Conservation (phyloP, 2,113 vertebrate species). For the Caranx melampygus region DNA sequence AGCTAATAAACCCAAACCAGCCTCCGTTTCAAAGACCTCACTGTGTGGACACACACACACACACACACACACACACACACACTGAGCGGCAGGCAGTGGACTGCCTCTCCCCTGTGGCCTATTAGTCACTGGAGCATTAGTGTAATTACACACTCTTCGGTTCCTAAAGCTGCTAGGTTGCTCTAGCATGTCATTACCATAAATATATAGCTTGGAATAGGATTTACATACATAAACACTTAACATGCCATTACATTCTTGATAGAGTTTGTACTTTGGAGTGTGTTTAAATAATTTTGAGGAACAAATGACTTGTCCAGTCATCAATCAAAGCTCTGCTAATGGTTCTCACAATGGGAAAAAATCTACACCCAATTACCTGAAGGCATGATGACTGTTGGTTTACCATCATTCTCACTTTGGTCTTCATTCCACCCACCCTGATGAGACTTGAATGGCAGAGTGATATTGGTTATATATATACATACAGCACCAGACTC, state of each 20-base stretch:
- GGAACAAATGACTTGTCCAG: conserved; percentile 35
- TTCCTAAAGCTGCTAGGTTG: conserved; percentile 66
- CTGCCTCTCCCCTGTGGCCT: conserved; percentile 74
- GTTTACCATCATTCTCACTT: not conserved
- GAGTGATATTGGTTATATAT: no score
- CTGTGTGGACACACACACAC: not conserved
- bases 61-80: conserved; percentile 22
- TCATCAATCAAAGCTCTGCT: conserved; percentile 40
- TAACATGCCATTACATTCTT: conserved; percentile 74
- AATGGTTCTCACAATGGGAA: conserved; percentile 37
- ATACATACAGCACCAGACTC: no score
- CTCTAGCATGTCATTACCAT: conserved; percentile 75
- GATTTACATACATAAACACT: conserved; percentile 79
- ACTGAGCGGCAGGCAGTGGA: conserved; percentile 52
- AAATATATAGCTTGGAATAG: conserved; percentile 75
- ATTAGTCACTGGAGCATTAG: conserved; percentile 77
- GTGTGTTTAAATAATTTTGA: conserved; percentile 62
- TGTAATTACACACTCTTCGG: conserved; percentile 81
- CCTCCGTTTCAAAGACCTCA: no score
- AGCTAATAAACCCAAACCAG: no score
- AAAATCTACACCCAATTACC: conserved; percentile 31
- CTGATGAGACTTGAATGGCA: not conserved
- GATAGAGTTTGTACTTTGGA: conserved; percentile 71
- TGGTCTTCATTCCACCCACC: not conserved
- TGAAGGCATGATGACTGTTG: conserved; percentile 9